phyloP scores from a whole-genome alignment of 2,797 vertebrate species.

The Pipistrellus pipistrellus region DNA sequence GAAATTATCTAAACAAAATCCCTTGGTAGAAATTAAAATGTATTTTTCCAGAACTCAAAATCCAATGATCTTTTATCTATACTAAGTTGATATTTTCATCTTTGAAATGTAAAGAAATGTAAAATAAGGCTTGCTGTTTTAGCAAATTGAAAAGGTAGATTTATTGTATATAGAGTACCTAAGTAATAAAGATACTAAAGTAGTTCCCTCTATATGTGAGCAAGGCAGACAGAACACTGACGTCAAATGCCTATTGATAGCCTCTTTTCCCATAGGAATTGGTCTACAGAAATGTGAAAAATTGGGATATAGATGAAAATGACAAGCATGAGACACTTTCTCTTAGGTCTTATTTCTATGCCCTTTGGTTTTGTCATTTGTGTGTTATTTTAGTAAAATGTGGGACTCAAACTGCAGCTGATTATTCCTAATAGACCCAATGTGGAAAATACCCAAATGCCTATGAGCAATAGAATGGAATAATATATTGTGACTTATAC shows the following conservation, averaged over 20 bases:
- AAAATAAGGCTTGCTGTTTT: not conserved
- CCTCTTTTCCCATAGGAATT: not conserved
- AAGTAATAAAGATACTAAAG: not conserved
- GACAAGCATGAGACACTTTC: not conserved
- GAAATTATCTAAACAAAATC: slow-evolving; percentile 8
- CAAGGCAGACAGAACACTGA: not conserved
- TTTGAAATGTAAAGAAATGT: slow-evolving; percentile 24
- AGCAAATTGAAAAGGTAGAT: not conserved
- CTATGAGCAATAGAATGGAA: not conserved
- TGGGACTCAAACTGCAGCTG: not conserved
- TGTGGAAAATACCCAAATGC: not conserved
- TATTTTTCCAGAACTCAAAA: slow-evolving; percentile 2
- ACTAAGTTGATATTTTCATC: not conserved
- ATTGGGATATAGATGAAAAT: not conserved
- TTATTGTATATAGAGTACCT: not conserved
- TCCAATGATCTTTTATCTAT: not conserved
- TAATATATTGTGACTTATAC: not conserved
- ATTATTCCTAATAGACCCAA: not conserved
- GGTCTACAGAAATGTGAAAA: not conserved
- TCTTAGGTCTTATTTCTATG: not conserved
- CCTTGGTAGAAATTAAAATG: not conserved
- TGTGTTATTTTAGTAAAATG: not conserved
- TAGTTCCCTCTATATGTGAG: not conserved
- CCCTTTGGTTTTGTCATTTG: not conserved
- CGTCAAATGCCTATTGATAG: not conserved